Evolutionary conservation across 2,797 vertebrate genomes (phyloP).

Genomic region (Melanotaenia nigrans): DNA sequence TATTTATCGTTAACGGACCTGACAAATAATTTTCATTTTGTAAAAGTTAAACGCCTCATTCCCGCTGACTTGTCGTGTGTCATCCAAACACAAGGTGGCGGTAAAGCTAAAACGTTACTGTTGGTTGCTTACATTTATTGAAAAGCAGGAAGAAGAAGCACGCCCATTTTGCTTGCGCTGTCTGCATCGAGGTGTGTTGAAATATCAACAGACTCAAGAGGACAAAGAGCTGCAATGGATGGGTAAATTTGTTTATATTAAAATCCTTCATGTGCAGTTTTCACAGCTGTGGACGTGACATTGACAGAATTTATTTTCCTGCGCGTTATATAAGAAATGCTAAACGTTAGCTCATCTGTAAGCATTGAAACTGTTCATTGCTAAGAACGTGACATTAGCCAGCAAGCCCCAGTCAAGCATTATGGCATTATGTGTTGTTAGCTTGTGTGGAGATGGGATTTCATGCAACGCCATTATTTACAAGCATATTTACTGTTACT

Average conservation of each 20-base stretch:
- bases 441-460: neutral
- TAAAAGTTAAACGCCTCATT: too few species aligned
- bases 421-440: neutral
- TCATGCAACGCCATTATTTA: rapidly evolving
- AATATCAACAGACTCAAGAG: constrained; percentile 58
- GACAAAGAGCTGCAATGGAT: constrained; percentile 80
- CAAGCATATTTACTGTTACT: rapidly evolving
- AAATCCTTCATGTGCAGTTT: rapidly evolving
- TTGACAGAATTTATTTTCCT: rapidly evolving
- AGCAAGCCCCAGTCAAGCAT: neutral
- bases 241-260: constrained; percentile 53
- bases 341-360: constrained; percentile 38
- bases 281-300: neutral
- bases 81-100: constrained; percentile 27
- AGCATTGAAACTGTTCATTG: constrained; percentile 4
- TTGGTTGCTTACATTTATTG: neutral
- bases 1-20: too few species aligned
- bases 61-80: too few species aligned
- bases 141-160: constrained; percentile 42
- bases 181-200: constrained; percentile 39
- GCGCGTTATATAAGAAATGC: neutral
- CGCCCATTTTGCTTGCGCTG: constrained; percentile 69
- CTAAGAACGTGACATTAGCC: constrained; percentile 29
- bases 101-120: neutral
- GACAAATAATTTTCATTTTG: too few species aligned